A percentile compares a stretch with the other conserved stretches of the same genome.
phyloP scores from a whole-genome alignment of 2,113 vertebrate genomes.

The Scophthalmus maximus region DNA sequence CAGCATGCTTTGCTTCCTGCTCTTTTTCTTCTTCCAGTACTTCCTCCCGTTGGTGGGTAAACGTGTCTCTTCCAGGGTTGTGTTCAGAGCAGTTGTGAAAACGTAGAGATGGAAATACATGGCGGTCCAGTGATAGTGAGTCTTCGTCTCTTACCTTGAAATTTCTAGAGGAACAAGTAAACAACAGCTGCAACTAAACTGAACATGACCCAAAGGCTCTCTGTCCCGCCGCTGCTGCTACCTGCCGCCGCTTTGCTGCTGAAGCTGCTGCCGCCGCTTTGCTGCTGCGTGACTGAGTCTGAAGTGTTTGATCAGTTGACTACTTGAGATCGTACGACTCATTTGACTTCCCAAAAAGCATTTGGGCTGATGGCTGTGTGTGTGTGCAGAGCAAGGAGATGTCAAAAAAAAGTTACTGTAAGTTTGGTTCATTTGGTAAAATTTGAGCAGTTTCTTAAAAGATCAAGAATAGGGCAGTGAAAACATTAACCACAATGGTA shows the following conservation, averaged over 20 bases:
- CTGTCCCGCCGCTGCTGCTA: conserved; percentile 51
- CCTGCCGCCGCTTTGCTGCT: conserved; percentile 49
- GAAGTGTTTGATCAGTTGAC: conserved; percentile 7
- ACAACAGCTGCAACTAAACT: conserved; percentile 58
- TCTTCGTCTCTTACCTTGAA: conserved; percentile 59
- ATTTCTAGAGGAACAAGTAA: conserved; percentile 1
- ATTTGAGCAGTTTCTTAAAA: too few species aligned
- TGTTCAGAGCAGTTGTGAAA: conserved; percentile 74
- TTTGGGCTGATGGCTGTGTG: neutral
- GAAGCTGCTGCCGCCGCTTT: conserved; percentile 51
- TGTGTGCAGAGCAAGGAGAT: neutral
- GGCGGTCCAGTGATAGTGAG: conserved; percentile 54
- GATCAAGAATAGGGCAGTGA: too few species aligned
- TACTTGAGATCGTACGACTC: conserved; percentile 4
- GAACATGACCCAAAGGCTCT: conserved; percentile 61
- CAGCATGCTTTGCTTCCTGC: conserved; percentile 99
- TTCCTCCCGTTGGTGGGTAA: conserved; percentile 62
- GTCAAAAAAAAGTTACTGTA: too few species aligned
- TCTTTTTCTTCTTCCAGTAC: conserved; percentile 73
- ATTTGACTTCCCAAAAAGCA: neutral
- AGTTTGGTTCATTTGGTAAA: too few species aligned
- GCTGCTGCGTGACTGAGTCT: conserved; percentile 40
- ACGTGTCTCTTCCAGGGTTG: conserved; percentile 66
- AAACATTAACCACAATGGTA: too few species aligned
- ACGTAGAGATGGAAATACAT: conserved; percentile 57